Percentiles rank a stretch among this genome's conserved stretches.
phyloP scores from a whole-genome alignment of 2,797 vertebrate species.

The Myotis planiceps region DNA sequence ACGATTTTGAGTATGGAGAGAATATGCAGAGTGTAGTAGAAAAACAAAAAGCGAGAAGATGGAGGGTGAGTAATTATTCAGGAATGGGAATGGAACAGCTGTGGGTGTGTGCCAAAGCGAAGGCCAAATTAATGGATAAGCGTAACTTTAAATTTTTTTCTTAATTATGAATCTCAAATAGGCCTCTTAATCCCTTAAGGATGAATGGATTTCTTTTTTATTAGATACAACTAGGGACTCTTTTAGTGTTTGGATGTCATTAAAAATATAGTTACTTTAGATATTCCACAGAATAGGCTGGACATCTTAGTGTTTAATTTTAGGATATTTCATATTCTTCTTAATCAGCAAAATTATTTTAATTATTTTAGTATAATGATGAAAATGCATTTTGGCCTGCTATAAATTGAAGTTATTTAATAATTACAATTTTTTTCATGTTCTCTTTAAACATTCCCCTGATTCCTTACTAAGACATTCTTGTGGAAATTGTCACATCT shows the following conservation, averaged over 20 bases:
- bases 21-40: background rate
- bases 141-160: slow-evolving; percentile 57
- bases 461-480: background rate
- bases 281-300: slow-evolving; percentile 17
- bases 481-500: background rate
- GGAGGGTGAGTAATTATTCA: slow-evolving; percentile 32
- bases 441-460: slow-evolving; percentile 23
- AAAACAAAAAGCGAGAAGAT: slow-evolving; percentile 25
- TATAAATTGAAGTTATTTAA: slow-evolving; percentile 37
- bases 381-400: slow-evolving; percentile 51
- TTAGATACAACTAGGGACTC: slow-evolving; percentile 33
- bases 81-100: slow-evolving; percentile 9
- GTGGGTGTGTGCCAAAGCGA: background rate
- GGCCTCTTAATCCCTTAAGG: background rate
- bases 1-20: background rate
- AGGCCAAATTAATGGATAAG: slow-evolving; percentile 43
- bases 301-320: slow-evolving; percentile 33
- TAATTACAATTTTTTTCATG: slow-evolving; percentile 18
- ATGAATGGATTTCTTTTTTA: slow-evolving; percentile 45
- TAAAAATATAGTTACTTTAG: slow-evolving; percentile 45
- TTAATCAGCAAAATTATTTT: slow-evolving; percentile 51
- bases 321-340: slow-evolving; percentile 19
- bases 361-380: background rate
- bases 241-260: background rate
- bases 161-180: slow-evolving; percentile 58